Conservation (phyloP, 2,113 vertebrate species). For the Gambusia holbrooki region DNA sequence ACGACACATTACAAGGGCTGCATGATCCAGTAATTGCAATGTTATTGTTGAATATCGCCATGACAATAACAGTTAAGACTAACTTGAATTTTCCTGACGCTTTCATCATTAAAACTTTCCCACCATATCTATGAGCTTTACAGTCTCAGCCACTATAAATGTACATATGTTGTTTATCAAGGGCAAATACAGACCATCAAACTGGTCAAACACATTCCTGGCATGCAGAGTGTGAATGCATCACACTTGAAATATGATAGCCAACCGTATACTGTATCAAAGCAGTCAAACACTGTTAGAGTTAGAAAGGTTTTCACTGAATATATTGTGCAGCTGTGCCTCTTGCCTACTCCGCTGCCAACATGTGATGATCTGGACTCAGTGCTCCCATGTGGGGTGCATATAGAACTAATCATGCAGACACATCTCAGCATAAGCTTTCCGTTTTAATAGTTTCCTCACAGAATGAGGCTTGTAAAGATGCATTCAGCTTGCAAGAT, state of each 20-base stretch:
- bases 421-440: too few species aligned
- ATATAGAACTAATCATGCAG: too few species aligned
- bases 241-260: background rate
- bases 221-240: background rate
- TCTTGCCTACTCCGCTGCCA: background rate
- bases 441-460: background rate
- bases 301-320: background rate
- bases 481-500: background rate
- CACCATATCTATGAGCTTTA: background rate
- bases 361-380: background rate
- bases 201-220: background rate
- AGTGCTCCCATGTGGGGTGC: background rate
- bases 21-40: background rate
- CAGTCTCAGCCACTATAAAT: background rate
- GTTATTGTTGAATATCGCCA: background rate
- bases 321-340: background rate
- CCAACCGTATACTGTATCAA: background rate
- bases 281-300: background rate
- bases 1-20: too few species aligned
- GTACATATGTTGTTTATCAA: background rate
- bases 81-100: background rate
- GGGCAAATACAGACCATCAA: background rate
- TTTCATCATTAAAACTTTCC: background rate
- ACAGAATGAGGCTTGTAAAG: background rate
- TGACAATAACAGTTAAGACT: background rate